These are phyloP conservation scores for Euspilapteryx auroguttella DNA, from an alignment of 2,888 invertebrate species.

Conservation along the genomic window DNA sequence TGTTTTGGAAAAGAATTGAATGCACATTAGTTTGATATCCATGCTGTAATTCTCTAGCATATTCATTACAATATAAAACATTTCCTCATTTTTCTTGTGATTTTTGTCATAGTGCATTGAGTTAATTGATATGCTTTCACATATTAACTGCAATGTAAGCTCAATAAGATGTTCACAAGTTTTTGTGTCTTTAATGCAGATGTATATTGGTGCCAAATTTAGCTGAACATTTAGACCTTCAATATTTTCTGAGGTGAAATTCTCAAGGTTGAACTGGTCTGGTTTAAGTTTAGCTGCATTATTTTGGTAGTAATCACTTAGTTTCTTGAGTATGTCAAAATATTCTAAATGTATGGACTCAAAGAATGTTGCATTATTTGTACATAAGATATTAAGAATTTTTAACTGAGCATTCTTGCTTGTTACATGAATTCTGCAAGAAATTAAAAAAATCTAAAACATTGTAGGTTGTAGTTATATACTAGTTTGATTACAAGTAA, in stretches of 20 bases:
- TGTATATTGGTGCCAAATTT: constrained; percentile 38
- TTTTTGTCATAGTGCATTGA: constrained; percentile 21
- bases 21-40: constrained; percentile 28
- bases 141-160: constrained; percentile 28
- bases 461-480: not conserved
- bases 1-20: constrained; percentile 32
- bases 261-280: constrained; percentile 22
- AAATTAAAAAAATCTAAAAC: constrained; percentile 11
- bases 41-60: constrained; percentile 31
- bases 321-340: constrained; percentile 27
- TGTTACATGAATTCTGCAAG: constrained; percentile 47
- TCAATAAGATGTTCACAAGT: constrained; percentile 33
- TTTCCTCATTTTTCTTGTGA: constrained; percentile 14
- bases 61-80: constrained; percentile 20
- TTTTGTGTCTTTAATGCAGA: constrained; percentile 24
- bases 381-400: constrained; percentile 52
- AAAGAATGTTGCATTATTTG: constrained; percentile 52
- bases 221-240: constrained; percentile 31
- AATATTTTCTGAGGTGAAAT: constrained; percentile 43
- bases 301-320: constrained; percentile 40
- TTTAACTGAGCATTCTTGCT: constrained; percentile 60
- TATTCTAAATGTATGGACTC: constrained; percentile 50
- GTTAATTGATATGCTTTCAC: constrained; percentile 30
- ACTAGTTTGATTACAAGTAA: too few species aligned
- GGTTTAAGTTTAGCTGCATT: constrained; percentile 9